These are phyloP conservation scores for Chelmon rostratus DNA, from an alignment of 2,797 vertebrate genomes.

Conservation along the genomic window DNA sequence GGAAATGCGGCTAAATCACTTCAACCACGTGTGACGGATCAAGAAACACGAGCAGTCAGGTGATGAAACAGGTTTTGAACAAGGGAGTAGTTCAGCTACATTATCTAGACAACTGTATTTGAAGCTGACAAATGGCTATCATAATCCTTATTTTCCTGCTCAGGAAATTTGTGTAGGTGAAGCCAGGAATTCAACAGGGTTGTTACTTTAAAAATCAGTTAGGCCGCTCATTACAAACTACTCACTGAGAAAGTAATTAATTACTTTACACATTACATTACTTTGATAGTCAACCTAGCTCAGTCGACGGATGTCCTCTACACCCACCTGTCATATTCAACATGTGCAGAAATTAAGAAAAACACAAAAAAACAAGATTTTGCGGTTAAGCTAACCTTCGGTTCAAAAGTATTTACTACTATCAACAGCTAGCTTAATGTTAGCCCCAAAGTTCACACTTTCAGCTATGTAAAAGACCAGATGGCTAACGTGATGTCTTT, in stretches of 20 bases:
- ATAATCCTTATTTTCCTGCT: neutral
- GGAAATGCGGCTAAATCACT: neutral
- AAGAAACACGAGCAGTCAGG: neutral
- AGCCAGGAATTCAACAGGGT: too few relatives aligned
- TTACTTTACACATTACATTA: neutral
- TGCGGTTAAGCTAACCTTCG: too few relatives aligned
- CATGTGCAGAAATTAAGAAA: neutral
- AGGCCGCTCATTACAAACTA: neutral
- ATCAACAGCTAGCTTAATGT: neutral
- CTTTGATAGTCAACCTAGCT: neutral
- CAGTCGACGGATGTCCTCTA: too few relatives aligned
- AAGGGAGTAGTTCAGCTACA: neutral
- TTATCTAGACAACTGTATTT: neutral
- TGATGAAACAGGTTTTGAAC: slow-evolving; percentile 1
- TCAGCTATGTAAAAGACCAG: neutral
- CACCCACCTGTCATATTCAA: too few relatives aligned
- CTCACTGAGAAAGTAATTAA: neutral
- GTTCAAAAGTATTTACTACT: too few relatives aligned
- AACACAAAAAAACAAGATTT: too few relatives aligned
- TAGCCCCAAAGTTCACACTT: neutral
- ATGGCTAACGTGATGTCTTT: neutral
- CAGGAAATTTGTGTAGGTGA: neutral
- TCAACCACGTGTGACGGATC: too few relatives aligned
- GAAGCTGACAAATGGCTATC: neutral
- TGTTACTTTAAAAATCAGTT: too few relatives aligned